Conservation (phyloP, 2,888 invertebrate genomes). For the Pterostichus niger region DNA sequence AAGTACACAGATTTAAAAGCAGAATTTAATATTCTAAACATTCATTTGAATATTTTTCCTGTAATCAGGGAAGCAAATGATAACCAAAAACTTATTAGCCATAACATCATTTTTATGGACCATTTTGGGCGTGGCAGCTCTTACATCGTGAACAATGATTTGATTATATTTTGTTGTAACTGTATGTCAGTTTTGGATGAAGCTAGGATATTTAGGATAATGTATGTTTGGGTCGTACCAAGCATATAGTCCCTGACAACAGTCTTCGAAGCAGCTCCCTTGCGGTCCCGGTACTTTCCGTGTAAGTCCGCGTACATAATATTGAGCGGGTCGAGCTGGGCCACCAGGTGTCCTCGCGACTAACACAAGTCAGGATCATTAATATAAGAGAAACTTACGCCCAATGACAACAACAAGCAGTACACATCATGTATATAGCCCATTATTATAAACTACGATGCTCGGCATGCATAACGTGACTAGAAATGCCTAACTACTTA, state of each 20-base stretch:
- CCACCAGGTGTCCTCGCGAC: constrained; percentile 96
- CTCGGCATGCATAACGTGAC: no score
- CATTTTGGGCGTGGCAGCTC: no score
- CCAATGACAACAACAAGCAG: background rate
- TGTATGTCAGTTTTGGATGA: background rate
- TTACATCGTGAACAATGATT: no score
- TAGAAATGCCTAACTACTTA: no score
- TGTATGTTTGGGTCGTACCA: constrained; percentile 78
- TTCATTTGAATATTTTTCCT: no score
- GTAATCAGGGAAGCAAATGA: no score
- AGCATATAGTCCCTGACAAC: constrained; percentile 83
- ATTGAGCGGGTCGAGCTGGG: constrained; percentile 95
- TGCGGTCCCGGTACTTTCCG: constrained; percentile 78
- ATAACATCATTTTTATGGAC: no score
- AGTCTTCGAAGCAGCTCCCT: constrained; percentile 80
- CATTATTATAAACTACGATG: no score
- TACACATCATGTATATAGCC: background rate
- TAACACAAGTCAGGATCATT: constrained; percentile 73
- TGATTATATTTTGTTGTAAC: no score
- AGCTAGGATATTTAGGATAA: background rate
- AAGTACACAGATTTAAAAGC: no score
- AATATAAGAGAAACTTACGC: background rate
- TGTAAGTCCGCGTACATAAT: constrained; percentile 86
- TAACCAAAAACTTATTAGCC: no score
- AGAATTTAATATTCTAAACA: no score